These are phyloP conservation scores for Hyperoplus lanceolatus DNA, from an alignment of 2,797 vertebrate genomes.

Conservation along the genomic window DNA sequence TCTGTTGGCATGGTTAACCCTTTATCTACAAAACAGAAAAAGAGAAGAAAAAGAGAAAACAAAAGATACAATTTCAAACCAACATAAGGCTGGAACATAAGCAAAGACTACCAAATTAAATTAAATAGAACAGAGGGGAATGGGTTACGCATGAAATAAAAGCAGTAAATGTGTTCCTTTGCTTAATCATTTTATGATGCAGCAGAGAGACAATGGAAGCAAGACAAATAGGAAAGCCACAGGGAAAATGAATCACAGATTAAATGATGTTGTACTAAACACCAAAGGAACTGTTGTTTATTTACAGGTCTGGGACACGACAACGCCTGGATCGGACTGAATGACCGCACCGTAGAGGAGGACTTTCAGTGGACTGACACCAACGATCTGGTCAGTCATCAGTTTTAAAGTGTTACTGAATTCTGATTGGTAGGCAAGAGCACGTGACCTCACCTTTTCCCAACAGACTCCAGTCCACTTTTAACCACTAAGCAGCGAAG, in stretches of 20 bases:
- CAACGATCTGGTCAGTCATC: constrained; percentile 88
- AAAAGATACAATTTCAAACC: background rate
- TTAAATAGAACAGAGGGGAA: background rate
- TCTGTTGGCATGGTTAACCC: background rate
- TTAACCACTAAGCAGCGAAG: background rate
- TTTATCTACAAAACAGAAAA: no score
- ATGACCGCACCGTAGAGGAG: constrained; percentile 95
- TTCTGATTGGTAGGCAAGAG: background rate
- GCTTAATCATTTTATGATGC: background rate
- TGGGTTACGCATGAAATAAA: background rate
- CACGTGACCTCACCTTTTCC: background rate
- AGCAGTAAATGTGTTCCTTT: background rate
- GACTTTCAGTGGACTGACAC: constrained; percentile 98
- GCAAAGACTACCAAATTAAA: background rate
- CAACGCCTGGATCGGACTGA: constrained; percentile 96
- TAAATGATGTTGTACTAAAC: no score
- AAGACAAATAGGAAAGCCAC: background rate
- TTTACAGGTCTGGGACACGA: constrained; percentile 92
- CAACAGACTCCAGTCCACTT: background rate
- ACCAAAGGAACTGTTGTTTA: constrained; percentile 15
- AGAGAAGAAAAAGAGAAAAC: background rate
- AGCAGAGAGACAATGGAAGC: background rate
- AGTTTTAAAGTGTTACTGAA: background rate
- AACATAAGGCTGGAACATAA: background rate
- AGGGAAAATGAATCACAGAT: background rate